Evolutionary conservation across 1,140 invertebrate genomes (phyloP), one percentile per base, ranked within the genome.

Genomic region (Phortica variegata): DNA sequence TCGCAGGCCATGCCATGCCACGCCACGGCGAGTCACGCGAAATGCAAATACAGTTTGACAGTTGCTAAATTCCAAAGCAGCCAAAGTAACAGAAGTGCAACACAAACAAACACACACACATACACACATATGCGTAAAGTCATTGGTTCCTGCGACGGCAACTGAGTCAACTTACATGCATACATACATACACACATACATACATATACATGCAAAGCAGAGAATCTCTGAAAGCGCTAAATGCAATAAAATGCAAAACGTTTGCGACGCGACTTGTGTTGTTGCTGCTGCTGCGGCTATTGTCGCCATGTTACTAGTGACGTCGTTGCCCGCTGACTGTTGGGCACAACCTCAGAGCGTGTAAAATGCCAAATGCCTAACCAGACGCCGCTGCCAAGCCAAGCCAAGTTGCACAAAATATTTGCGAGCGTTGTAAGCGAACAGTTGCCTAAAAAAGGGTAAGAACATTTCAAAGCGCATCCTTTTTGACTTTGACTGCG

Each of bases 31-130:
- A 60, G 63, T 68, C 63, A 62, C 63, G 63, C 63, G 51, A 62
- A 66, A 66, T 66, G 62, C 59, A 65, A 65, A 65, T 65, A 54
- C 54, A 62, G 52, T 52, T 49, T 65, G 61, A 61, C 54, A 65
- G 49, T 47, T 32, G 13, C 15, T 38, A 15, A 36, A 36, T 3
- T 5, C 20, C 18, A 29, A 26, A 26, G 10, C 23, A 26, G 23
- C 23, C 5, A 26, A 5, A 26, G 23, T 26, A 26, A 26, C 23
- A 6, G 23, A 26, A 26, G 23, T 26, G 5, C 23, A 26, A 26
- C 5, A 6, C 23, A 39, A 34, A 32, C 10, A 34, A 16, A 19
- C 31, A 17, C 15, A 15, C 15, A 13, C 13, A 42, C 17, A 26
- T 39, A 47, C 31, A 41, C 12, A 29, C 36, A 31, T 31, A 7